These are phyloP conservation scores for Acronicta aceris DNA, from an alignment of 2,888 invertebrate species.

Conservation along the genomic window DNA sequence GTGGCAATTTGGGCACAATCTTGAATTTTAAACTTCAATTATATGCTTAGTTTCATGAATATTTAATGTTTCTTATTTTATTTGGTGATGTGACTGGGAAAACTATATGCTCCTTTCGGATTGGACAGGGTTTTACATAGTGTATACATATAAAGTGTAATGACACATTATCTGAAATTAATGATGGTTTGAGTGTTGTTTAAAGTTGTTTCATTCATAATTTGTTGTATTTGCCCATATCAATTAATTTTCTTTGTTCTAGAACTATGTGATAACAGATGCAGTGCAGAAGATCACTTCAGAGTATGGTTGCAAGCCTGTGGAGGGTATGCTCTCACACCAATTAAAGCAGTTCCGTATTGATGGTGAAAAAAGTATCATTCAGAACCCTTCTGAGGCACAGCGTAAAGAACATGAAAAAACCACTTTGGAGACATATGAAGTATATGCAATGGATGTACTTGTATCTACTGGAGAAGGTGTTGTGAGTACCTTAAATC, in stretches of 20 bases:
- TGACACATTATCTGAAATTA: no score
- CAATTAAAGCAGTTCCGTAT: slow-evolving; percentile 98
- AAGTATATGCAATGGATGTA: slow-evolving; percentile 99
- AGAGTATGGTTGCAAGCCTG: slow-evolving; percentile 98
- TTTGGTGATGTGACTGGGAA: no score
- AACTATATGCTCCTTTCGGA: no score
- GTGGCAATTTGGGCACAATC: no score
- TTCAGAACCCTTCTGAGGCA: slow-evolving; percentile 98
- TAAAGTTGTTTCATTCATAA: neutral
- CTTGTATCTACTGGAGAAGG: slow-evolving; percentile 98
- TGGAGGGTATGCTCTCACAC: slow-evolving; percentile 98
- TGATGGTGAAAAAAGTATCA: slow-evolving; percentile 96
- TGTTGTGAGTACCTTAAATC: slow-evolving; percentile 89
- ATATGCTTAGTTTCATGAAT: no score
- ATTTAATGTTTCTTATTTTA: no score
- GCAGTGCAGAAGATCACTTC: slow-evolving; percentile 97
- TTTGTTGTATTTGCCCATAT: neutral
- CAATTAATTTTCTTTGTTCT: slow-evolving; percentile 47
- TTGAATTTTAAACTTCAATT: no score
- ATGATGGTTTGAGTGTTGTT: no score
- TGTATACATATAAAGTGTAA: no score
- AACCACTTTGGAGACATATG: slow-evolving; percentile 97
- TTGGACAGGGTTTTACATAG: no score
- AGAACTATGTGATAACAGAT: slow-evolving; percentile 97
- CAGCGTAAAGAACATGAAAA: slow-evolving; percentile 99